Conservation (phyloP, 2,113 vertebrate species). For the Glaucidium brasilianum region DNA sequence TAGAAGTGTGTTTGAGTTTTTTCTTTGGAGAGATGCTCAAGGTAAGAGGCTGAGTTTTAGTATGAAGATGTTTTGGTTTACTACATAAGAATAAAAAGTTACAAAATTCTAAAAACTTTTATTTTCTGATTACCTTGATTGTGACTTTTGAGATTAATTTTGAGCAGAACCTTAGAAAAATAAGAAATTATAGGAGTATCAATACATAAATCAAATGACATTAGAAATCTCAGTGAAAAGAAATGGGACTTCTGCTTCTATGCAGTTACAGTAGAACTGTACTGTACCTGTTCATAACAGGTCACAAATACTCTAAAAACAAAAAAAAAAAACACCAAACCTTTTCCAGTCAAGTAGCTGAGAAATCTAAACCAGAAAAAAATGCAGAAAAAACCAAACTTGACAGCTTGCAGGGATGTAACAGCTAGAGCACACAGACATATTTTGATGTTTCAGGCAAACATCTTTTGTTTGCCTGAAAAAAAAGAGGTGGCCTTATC, state of each 20-base stretch:
- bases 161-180: not conserved
- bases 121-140: not conserved
- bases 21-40: not conserved
- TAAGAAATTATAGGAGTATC: not conserved
- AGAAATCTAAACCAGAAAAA: not conserved
- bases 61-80: not conserved
- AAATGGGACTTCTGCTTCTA: not conserved
- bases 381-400: not conserved
- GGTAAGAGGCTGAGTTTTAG: not conserved
- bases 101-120: not conserved
- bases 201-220: not conserved
- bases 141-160: not conserved
- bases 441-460: not conserved
- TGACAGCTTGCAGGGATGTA: not conserved
- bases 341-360: not conserved
- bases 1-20: not conserved
- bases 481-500: not conserved
- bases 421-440: not conserved
- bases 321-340: not conserved
- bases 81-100: fast-evolving
- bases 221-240: not conserved
- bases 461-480: too few species aligned
- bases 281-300: not conserved
- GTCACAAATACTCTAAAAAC: not conserved
- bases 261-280: not conserved